phyloP scores from a whole-genome alignment of 2,888 invertebrate species.

The Chrysina gloriosa region DNA sequence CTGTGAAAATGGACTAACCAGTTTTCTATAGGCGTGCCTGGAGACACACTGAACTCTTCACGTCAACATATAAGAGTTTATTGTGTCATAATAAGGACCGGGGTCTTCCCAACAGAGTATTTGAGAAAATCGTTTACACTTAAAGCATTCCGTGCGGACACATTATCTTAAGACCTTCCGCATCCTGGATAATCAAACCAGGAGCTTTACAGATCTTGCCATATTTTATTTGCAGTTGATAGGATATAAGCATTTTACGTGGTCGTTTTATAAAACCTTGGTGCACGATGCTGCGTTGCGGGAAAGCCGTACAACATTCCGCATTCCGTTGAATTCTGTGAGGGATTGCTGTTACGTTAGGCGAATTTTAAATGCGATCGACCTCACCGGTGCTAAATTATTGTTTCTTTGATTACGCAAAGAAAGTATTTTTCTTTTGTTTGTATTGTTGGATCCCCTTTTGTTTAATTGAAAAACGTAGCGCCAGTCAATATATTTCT shows the following conservation, averaged over 20 bases:
- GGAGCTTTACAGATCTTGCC: conserved; percentile 35
- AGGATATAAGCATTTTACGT: conserved; percentile 37
- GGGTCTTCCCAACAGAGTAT: conserved; percentile 35
- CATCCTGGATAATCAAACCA: conserved; percentile 36
- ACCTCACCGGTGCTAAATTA: conserved; percentile 17
- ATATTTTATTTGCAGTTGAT: conserved; percentile 37
- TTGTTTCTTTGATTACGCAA: conserved; percentile 27
- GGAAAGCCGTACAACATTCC: conserved; percentile 24
- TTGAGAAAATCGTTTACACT: conserved; percentile 39
- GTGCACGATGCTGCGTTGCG: conserved; percentile 25
- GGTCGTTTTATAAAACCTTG: conserved; percentile 33
- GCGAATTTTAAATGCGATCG: conserved; percentile 25
- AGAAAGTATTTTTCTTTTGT: neutral
- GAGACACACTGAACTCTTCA: conserved; percentile 16
- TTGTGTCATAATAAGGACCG: conserved; percentile 38
- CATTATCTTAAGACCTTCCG: conserved; percentile 36
- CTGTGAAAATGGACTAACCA: conserved; percentile 14
- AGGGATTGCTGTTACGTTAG: conserved; percentile 19
- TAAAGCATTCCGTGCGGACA: conserved; percentile 38
- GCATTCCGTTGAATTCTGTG: conserved; percentile 31
- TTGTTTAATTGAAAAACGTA: too few species aligned
- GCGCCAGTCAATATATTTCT: too few species aligned
- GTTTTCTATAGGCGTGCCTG: conserved; percentile 4
- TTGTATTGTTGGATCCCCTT: neutral
- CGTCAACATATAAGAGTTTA: conserved; percentile 39